Evolutionary conservation across 2,797 vertebrate species (phyloP).

Genomic region (Galaxias olidus): DNA sequence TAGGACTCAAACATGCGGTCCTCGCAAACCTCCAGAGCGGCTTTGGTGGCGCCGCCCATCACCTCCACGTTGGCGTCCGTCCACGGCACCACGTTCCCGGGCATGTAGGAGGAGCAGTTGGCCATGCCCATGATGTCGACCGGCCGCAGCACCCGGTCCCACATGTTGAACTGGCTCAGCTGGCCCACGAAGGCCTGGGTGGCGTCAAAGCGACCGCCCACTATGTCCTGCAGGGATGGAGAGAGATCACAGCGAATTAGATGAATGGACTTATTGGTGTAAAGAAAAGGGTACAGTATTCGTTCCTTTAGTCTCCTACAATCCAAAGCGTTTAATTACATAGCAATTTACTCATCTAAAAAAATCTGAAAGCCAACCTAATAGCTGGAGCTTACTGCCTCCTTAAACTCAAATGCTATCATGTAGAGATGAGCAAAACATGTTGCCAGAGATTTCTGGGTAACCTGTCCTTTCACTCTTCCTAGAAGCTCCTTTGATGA

Average conservation of each 20-base stretch:
- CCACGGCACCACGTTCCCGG: constrained; percentile 96
- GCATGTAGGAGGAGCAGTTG: constrained; percentile 97
- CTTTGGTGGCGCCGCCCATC: constrained; percentile 91
- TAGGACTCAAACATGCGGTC: constrained; percentile 94
- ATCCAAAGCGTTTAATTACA: no score
- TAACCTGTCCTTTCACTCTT: no score
- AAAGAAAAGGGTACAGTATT: no score
- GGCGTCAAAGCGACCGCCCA: constrained; percentile 95
- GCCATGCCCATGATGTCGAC: constrained; percentile 92
- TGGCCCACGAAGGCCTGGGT: constrained; percentile 98
- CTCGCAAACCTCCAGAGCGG: constrained; percentile 92
- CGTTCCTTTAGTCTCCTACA: no score
- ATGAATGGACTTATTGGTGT: no score
- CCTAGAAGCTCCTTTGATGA: no score
- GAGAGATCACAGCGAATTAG: constrained; percentile 16
- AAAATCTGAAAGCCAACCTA: no score
- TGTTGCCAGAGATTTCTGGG: no score
- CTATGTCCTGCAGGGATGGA: constrained; percentile 81
- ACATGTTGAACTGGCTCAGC: constrained; percentile 98
- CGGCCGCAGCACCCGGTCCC: constrained; percentile 91
- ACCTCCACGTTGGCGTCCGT: constrained; percentile 93
- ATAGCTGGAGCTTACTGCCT: no score
- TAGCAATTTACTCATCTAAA: no score
- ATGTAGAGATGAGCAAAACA: no score
- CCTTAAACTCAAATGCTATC: no score